Percentiles rank a stretch among this genome's conserved stretches.
phyloP scores from a whole-genome alignment of 2,113 vertebrate species.

The Cinclus mexicanus region DNA sequence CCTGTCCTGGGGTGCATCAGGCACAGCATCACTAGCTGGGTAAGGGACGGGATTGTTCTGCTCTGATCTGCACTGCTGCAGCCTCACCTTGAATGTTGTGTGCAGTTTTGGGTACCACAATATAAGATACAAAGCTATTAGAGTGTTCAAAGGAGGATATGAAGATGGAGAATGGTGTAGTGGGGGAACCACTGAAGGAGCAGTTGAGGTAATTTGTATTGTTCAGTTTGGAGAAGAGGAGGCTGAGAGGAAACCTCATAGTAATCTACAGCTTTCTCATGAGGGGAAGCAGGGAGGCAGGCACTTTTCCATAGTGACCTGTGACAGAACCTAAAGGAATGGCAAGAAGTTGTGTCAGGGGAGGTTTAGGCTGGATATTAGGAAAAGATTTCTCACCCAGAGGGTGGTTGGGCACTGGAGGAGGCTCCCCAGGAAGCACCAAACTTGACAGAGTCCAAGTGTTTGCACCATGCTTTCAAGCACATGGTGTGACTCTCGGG shows the following conservation, averaged over 20 bases:
- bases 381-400: neutral
- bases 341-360: neutral
- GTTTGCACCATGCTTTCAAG: neutral
- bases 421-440: neutral
- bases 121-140: neutral
- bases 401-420: neutral
- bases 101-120: neutral
- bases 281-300: neutral
- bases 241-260: neutral
- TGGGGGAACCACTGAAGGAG: neutral
- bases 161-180: neutral
- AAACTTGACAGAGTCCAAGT: neutral
- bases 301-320: neutral
- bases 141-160: neutral
- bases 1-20: fast-evolving
- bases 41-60: fast-evolving
- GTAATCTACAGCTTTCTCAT: neutral
- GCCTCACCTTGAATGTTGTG: neutral
- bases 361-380: neutral
- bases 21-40: neutral
- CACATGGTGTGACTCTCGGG: neutral
- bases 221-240: neutral
- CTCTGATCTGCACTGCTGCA: neutral
- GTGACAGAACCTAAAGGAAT: neutral
- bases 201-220: neutral